Evolutionary conservation across 2,888 invertebrate species (phyloP).

Genomic region (Netelia fuscicornis): DNA sequence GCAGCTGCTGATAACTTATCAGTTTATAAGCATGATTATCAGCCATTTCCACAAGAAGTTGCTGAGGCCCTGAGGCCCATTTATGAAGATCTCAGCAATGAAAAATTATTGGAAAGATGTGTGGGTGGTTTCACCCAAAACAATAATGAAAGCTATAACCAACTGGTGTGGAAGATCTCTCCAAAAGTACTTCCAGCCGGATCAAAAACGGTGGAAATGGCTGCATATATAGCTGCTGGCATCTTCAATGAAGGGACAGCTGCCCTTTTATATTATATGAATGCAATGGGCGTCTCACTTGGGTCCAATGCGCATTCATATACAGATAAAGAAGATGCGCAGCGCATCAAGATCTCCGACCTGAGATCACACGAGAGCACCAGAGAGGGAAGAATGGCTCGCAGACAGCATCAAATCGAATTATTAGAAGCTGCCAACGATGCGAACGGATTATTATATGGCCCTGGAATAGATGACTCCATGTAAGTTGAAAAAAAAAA

Average conservation of each 20-base stretch:
- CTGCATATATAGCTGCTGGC: conserved; percentile 67
- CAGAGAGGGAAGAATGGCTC: background rate
- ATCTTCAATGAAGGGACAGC: conserved; percentile 71
- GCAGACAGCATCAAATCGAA: conserved; percentile 22
- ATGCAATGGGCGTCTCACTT: conserved; percentile 65
- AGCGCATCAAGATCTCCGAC: conserved; percentile 63
- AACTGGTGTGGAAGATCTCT: conserved; percentile 3
- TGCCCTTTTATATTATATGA: conserved; percentile 65
- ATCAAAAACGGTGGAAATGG: conserved; percentile 66
- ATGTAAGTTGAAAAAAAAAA: conserved; percentile 15
- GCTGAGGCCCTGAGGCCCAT: conserved; percentile 69
- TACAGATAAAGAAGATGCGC: conserved; percentile 63
- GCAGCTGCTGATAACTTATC: background rate
- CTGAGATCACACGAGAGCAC: conserved; percentile 30
- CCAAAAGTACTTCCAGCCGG: background rate
- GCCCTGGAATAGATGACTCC: background rate
- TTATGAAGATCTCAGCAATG: conserved; percentile 76
- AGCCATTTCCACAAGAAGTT: too few species aligned
- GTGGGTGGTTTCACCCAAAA: background rate
- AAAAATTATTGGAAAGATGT: conserved; percentile 53
- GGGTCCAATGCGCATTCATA: conserved; percentile 65
- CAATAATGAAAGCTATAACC: background rate
- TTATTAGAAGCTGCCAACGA: conserved; percentile 19
- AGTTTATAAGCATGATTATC: too few species aligned
- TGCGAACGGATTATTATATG: too few species aligned